These are phyloP conservation scores for Lepetodrilus schrolli DNA, from an alignment of 2,888 invertebrate genomes.

Conservation along the genomic window DNA sequence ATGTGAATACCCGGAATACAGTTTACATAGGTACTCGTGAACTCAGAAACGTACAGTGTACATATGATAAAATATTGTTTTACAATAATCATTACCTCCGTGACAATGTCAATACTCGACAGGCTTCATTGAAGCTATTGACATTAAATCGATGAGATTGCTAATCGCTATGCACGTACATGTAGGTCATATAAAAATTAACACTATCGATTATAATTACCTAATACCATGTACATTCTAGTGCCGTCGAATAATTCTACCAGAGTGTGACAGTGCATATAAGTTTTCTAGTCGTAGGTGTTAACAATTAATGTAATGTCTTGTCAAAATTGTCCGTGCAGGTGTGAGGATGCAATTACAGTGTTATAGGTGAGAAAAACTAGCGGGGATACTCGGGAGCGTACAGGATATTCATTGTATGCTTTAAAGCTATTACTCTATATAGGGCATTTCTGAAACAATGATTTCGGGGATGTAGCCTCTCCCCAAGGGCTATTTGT, in stretches of 20 bases:
- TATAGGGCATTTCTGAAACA: background rate
- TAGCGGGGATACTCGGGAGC: background rate
- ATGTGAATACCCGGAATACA: too few species aligned
- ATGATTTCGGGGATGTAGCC: background rate
- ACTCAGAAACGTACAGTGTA: too few species aligned
- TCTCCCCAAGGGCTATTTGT: constrained; percentile 12
- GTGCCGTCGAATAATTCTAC: background rate
- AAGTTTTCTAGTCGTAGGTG: background rate
- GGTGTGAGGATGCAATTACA: background rate
- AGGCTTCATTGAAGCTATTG: too few species aligned
- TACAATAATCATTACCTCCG: too few species aligned
- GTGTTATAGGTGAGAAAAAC: constrained; percentile 1
- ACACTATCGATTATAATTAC: too few species aligned
- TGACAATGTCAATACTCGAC: too few species aligned
- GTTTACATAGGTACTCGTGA: too few species aligned
- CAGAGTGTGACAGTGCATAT: background rate
- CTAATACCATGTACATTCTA: too few species aligned
- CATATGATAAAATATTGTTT: too few species aligned
- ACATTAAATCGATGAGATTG: background rate
- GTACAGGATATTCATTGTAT: constrained; percentile 1
- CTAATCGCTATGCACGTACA: too few species aligned
- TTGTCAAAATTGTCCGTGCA: background rate
- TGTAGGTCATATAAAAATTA: too few species aligned
- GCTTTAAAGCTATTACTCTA: background rate
- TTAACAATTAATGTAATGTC: background rate